Evolutionary conservation across 2,888 invertebrate genomes (phyloP).

Genomic region (Orchesellides sinensis): DNA sequence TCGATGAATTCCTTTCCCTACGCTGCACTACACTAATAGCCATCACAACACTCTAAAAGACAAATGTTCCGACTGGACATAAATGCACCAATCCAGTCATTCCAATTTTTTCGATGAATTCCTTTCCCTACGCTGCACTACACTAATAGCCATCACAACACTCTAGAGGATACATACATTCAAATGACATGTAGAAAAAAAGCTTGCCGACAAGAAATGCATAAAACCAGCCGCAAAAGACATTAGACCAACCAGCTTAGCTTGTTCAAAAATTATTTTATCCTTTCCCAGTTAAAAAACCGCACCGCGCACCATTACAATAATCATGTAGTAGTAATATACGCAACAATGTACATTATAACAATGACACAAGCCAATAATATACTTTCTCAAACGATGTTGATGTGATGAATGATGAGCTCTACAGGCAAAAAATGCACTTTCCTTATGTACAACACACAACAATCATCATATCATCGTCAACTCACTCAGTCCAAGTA

Average conservation of each 20-base stretch:
- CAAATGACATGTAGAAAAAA: slow-evolving; percentile 7
- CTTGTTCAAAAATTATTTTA: too few relatives aligned
- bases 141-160: slow-evolving; percentile 30
- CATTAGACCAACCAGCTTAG: neutral
- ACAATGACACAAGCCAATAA: too few relatives aligned
- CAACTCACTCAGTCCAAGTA: slow-evolving; percentile 9
- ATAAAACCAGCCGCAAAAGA: neutral
- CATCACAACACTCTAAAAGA: slow-evolving; percentile 20
- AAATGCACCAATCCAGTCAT: too few relatives aligned
- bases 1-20: too few relatives aligned
- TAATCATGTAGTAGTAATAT: too few relatives aligned
- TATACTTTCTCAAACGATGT: too few relatives aligned
- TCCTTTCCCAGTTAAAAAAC: slow-evolving; percentile 3
- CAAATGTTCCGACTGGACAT: too few relatives aligned
- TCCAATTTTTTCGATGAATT: too few relatives aligned
- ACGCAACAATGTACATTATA: too few relatives aligned
- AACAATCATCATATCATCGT: slow-evolving; percentile 43
- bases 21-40: slow-evolving; percentile 18
- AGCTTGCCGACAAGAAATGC: neutral
- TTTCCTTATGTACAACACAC: neutral
- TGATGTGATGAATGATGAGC: too few relatives aligned
- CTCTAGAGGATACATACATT: neutral
- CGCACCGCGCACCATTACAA: too few relatives aligned
- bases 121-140: too few relatives aligned
- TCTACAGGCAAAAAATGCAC: neutral